Evolutionary conservation across 2,888 invertebrate species (phyloP), one percentile per base, ranked within the genome.

Genomic region (Zygothrica quintamaculata): DNA sequence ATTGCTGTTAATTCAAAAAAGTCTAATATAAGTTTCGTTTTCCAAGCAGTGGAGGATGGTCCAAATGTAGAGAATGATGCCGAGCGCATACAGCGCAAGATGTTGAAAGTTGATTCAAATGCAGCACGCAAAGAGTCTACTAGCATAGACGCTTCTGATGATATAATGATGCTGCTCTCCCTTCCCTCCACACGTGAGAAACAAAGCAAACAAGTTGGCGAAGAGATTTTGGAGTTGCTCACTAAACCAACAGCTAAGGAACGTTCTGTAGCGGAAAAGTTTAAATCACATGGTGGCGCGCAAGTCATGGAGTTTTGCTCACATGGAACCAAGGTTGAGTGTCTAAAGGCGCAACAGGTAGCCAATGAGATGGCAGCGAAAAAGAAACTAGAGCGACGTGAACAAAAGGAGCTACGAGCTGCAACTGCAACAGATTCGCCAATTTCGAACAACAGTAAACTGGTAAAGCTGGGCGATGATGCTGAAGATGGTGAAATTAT

Each of bases 241-340:
- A 98, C 97, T 78, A 97, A 97, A 90, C 98, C 98, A 6, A 98
- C 98, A 0, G 98, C 98, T 0, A 99, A 99, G 90, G 98, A 99
- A 91, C 94, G 96, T 80, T 97, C 97, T 0, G 92, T 99, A n/a
- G 97, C 98, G 0, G 98, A 99, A 91, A 94, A 97, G 81, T 99
- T 99, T 90, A 95, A 97, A 85, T 98, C 98, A 11, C 98, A 98
- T 92, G 98, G 98, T 86, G 98, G 96, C 78, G 96, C 96, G 0
- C 96, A 96, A 89, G 95, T 97, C 3, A 96, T 96, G 95, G 98
- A 99, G 90, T 99, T 98, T 91, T 99, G 99, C 90, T 97, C 97
- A 0, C 97, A 97, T 91, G 98, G 98, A 7, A 99, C 99, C 0
- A 94, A 96, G 75, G 94, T 95, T 9, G 99, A 99, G 88, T 99